Percentiles rank a stretch among this genome's conserved stretches.
Evolutionary conservation across 2,888 invertebrate species (phyloP).

Genomic region (Endotricha flammealis): DNA sequence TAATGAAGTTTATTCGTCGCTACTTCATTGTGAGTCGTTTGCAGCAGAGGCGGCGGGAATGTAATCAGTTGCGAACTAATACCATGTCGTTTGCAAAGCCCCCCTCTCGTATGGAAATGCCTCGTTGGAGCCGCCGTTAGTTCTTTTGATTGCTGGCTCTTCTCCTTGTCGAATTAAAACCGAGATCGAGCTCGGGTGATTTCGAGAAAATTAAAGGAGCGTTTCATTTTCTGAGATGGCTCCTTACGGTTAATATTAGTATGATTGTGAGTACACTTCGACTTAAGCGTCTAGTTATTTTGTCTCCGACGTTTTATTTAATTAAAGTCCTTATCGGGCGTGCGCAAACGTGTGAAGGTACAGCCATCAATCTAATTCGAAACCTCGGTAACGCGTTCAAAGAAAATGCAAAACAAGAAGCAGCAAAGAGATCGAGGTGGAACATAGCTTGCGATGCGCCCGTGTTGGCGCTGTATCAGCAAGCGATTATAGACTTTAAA

Average conservation of each 20-base stretch:
- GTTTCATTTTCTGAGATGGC: constrained; percentile 63
- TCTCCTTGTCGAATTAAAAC: constrained; percentile 71
- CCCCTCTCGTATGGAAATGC: constrained; percentile 73
- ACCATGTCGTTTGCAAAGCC: constrained; percentile 64
- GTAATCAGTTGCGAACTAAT: constrained; percentile 77
- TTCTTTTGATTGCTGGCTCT: constrained; percentile 72
- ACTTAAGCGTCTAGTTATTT: constrained; percentile 48
- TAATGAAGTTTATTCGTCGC: constrained; percentile 76
- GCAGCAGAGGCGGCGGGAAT: constrained; percentile 62
- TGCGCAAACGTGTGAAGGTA: constrained; percentile 25
- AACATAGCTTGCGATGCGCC: constrained; percentile 41
- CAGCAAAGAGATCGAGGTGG: constrained; percentile 29
- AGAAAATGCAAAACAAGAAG: constrained; percentile 47
- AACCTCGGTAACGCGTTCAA: constrained; percentile 33
- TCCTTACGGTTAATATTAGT: constrained; percentile 64
- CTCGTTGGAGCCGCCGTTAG: constrained; percentile 68
- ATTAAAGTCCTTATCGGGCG: constrained; percentile 46
- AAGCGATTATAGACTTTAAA: constrained; percentile 43
- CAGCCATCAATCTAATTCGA: constrained; percentile 25
- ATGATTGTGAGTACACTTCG: constrained; percentile 55
- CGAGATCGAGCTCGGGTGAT: constrained; percentile 62
- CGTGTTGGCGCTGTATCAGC: constrained; percentile 42
- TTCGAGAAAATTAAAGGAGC: constrained; percentile 70
- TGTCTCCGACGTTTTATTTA: constrained; percentile 52
- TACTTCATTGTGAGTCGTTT: constrained; percentile 73